Percentiles rank a stretch among this genome's conserved stretches.
Evolutionary conservation across 2,888 invertebrate genomes (phyloP).

Genomic region (Parnassius smintheus): DNA sequence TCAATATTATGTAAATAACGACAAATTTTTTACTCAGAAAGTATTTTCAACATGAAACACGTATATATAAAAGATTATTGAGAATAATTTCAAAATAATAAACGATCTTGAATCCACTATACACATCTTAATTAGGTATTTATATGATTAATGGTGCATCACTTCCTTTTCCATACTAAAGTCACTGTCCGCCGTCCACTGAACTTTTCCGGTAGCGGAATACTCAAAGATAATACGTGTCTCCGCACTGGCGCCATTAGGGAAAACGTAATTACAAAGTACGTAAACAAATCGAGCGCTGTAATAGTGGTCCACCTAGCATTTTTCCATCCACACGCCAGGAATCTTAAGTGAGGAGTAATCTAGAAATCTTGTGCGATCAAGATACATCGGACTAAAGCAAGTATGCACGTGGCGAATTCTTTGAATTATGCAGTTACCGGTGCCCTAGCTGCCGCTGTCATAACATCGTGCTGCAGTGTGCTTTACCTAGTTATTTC

Average conservation of each 20-base stretch:
- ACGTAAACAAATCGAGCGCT: conserved; percentile 57
- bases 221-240: conserved; percentile 35
- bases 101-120: too few relatives aligned
- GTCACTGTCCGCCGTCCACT: conserved; percentile 11
- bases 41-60: too few relatives aligned
- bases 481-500: conserved; percentile 1
- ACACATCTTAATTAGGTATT: too few relatives aligned
- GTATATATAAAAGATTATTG: too few relatives aligned
- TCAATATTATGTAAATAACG: too few relatives aligned
- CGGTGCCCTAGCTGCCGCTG: conserved; percentile 36
- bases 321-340: conserved; percentile 49
- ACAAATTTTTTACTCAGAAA: too few relatives aligned
- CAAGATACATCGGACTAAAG: conserved; percentile 42
- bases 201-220: conserved; percentile 42
- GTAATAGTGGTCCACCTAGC: conserved; percentile 46
- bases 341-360: conserved; percentile 65
- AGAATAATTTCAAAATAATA: too few relatives aligned
- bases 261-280: conserved; percentile 56
- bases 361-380: conserved; percentile 51
- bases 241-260: conserved; percentile 44
- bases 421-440: conserved; percentile 45
- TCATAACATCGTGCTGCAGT: conserved; percentile 10
- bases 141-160: too few relatives aligned
- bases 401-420: conserved; percentile 37
- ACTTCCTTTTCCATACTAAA: conserved; percentile 1